Base-by-base conservation (phyloP, 2,888 invertebrate genomes). In the Alviniconcha strummeri region DNA sequence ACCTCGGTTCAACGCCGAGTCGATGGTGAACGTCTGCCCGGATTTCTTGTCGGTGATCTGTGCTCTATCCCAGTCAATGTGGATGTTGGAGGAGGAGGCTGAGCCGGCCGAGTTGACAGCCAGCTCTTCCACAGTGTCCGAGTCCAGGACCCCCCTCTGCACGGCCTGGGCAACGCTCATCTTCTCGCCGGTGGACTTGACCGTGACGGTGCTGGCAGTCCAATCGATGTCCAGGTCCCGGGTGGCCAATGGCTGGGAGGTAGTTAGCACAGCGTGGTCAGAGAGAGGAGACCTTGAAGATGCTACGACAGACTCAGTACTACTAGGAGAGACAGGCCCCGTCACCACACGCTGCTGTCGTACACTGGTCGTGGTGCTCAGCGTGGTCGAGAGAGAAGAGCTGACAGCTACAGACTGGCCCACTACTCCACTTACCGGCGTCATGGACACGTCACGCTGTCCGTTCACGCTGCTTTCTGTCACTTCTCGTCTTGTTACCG, bases 121-220 rank as follows among this genome's bases (percentile, higher is more conserved):
- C n/a, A 91, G 85, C 95, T 93, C 96, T 95, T 79, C 96, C 9
- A 91, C 96, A 60, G 96, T 95, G 84, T 95, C 95, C 1, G 96
- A 95, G 92, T 97, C 96, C 90, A 96, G 82, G 56, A 91, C 83
- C 2, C 92, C 92, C 84, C 88, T 88, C 84, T 90, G 89, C 1
- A 97, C 96, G 8, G 97, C 97, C 94, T 97, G 96, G 5, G 96
- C 95, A 19, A 97, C 96, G 74, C 97, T 97, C 95, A 97, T 93
- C 91, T 96, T 96, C 93, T 97, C 96, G 93, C 96, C 96, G 83
- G 96, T 91, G 71, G 89, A 76, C 75, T 89, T 89, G 91, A 98
- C 96, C 86, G 96, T 94, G 17, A 90, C 90, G 52, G 87, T 88
- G 71, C 90, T 89, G 74, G 89, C 86, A 55, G 87, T 83, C 92